Base-by-base conservation (phyloP, 2,113 vertebrate species). In the Galemys pyrenaicus region DNA sequence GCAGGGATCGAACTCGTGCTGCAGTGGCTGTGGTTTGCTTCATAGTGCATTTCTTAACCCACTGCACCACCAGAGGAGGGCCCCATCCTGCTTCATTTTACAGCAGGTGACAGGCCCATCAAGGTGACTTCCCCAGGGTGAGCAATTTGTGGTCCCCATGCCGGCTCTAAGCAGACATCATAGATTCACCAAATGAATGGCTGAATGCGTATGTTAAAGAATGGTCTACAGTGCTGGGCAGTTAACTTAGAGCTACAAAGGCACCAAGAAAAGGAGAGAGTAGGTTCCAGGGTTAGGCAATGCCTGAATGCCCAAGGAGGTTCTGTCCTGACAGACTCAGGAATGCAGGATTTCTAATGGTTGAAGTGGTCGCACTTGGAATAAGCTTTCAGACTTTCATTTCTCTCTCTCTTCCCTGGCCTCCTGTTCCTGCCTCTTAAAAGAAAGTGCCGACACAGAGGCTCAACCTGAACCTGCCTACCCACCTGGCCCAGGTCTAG, bases 401-500 rank as follows among this genome's bases (percentile, higher is more conserved):
- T 24, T 24, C 56, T 35, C 32, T 41, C 26, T 54, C 13, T 22
- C 24, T 28, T 26, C 32, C 80, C 6, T 35, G 30, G 70, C 22
- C 30, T 65, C 68, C 86, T 6, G 54, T 19, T 46, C 64, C 28
- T 3, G 9, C 51, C 46, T 51, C 24, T 22, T 28, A 9, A 28
- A 54, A 39, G 44, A 51, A 0, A 3, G 16, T 32, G 28, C 46
- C 19, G 20, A 35, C 9, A 60, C 15, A 32, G 20, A 5, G 16
- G 20, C 51, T 51, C 65, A 0, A 12, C n/a, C 60, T 71, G 7
- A 9, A 35, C 54, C 65, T 10, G 51, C 16, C 35, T 0, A 0
- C 96, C 37, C 92, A 98, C 98, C 96, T 98, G 87, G 73, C 99
- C 99, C 3, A 99, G 98, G 97, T 99, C 98, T 0, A 99, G 98